Evolutionary conservation across 2,888 invertebrate species (phyloP).

Genomic region (Plebejus argus): DNA sequence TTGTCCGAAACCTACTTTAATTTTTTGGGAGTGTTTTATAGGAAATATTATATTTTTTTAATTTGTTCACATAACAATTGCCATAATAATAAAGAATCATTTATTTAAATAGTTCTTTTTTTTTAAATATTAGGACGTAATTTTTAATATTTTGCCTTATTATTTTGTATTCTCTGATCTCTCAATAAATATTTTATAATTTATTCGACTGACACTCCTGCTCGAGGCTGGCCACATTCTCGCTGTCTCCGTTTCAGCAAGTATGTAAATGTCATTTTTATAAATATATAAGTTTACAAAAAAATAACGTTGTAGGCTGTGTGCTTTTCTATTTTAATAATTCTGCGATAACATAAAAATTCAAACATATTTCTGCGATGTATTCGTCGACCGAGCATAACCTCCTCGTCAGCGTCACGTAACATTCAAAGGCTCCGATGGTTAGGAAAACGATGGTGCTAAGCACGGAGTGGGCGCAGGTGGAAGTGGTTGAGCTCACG

Average conservation of each 20-base stretch:
- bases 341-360: slow-evolving; percentile 45
- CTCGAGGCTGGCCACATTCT: slow-evolving; percentile 73
- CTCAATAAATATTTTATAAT: slow-evolving; percentile 45
- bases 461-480: slow-evolving; percentile 99
- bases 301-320: slow-evolving; percentile 51
- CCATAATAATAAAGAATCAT: neutral
- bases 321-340: slow-evolving; percentile 48
- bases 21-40: neutral
- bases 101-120: neutral
- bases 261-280: slow-evolving; percentile 81
- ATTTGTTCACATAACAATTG: neutral
- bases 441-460: slow-evolving; percentile 85
- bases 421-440: slow-evolving; percentile 72
- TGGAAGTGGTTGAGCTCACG: slow-evolving; percentile 98
- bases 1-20: neutral
- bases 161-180: slow-evolving; percentile 25
- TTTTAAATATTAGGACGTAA: neutral
- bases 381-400: slow-evolving; percentile 56
- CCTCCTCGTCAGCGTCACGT: slow-evolving; percentile 71
- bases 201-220: slow-evolving; percentile 57
- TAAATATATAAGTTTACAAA: slow-evolving; percentile 55
- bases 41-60: neutral
- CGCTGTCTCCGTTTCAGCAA: slow-evolving; percentile 77
- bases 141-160: neutral
- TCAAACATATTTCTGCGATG: slow-evolving; percentile 52